Base-by-base conservation (phyloP, 2,797 vertebrate genomes). In the Danionella dracula region DNA sequence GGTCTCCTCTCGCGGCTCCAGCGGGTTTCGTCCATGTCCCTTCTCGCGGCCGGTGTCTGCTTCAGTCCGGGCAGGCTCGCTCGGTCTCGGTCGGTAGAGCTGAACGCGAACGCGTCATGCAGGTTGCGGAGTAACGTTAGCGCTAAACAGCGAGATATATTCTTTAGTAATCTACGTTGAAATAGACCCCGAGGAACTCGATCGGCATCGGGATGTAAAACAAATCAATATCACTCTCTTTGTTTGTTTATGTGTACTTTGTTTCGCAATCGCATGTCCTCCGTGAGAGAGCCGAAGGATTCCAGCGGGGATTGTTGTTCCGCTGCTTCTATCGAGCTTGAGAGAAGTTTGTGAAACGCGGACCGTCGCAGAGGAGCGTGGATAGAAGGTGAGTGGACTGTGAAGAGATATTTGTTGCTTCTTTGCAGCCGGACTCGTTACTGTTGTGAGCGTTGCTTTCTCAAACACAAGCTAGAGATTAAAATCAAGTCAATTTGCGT, bases 61-160 rank as follows among this genome's bases (percentile, higher is more conserved):
- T 5, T 8, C 10, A 59, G 34, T 20, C 1, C 29, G n/a, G n/a
- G n/a, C n/a, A n/a, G n/a, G n/a, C n/a, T n/a, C n/a, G n/a, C n/a
- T n/a, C n/a, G n/a, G n/a, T n/a, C n/a, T n/a, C n/a, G n/a, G n/a
- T n/a, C n/a, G n/a, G n/a, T n/a, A n/a, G n/a, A n/a, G n/a, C n/a
- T n/a, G n/a, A n/a, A n/a, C n/a, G n/a, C n/a, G n/a, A 59, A 27
- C 56, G 29, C 56, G 56, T 20, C 21, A 45, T 59, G 40, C 15
- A 6, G 16, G 32, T 16, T 20, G 11, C 9, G 27, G 20, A 56
- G n/a, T n/a, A 41, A 41, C 20, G 21, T 9, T 10, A n/a, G n/a
- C 37, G 41, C 21, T 29, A 31, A 44, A 32, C n/a, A 19, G 11
- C n/a, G n/a, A n/a, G n/a, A n/a, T n/a, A n/a, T n/a, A n/a, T n/a